Conservation (phyloP, 30 jellyfish, hydroid and myxozoan genomes). For the Chironex yamaguchii region DNA sequence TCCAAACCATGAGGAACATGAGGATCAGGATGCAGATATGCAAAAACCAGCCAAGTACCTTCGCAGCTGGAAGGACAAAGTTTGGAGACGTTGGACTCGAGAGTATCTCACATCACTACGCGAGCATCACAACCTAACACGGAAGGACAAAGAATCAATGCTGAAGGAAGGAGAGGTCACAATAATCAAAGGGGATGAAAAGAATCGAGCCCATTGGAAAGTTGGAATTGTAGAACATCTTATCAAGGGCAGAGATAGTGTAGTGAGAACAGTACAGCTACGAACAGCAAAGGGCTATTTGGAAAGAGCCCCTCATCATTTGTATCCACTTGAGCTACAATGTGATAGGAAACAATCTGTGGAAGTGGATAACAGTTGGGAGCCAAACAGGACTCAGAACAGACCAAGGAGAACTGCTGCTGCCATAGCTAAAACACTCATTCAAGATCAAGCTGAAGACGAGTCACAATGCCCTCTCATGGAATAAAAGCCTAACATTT, state of each 20-base stretch:
- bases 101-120: constrained; percentile 58
- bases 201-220: constrained; percentile 60
- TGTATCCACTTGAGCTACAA: constrained; percentile 64
- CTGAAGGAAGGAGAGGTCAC: constrained; percentile 57
- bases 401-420: no score
- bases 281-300: constrained; percentile 38
- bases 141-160: constrained; percentile 2
- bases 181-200: constrained; percentile 56
- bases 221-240: constrained; percentile 31
- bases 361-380: no score
- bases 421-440: no score
- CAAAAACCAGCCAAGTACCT: constrained; percentile 58
- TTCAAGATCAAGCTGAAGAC: no score
- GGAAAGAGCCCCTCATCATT: constrained; percentile 64
- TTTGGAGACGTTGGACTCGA: constrained; percentile 72
- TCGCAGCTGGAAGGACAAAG: constrained; percentile 49
- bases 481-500: no score
- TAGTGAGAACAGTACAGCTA: constrained; percentile 54
- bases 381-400: no score
- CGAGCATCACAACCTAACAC: constrained; percentile 58
- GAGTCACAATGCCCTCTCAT: no score
- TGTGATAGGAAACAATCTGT: no score
- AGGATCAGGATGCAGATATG: constrained; percentile 51
- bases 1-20: constrained; percentile 49
- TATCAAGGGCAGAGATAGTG: constrained; percentile 60